Evolutionary conservation across 92 coral and sea anemone species (phyloP).

Genomic region (Phenganax subtilis): DNA sequence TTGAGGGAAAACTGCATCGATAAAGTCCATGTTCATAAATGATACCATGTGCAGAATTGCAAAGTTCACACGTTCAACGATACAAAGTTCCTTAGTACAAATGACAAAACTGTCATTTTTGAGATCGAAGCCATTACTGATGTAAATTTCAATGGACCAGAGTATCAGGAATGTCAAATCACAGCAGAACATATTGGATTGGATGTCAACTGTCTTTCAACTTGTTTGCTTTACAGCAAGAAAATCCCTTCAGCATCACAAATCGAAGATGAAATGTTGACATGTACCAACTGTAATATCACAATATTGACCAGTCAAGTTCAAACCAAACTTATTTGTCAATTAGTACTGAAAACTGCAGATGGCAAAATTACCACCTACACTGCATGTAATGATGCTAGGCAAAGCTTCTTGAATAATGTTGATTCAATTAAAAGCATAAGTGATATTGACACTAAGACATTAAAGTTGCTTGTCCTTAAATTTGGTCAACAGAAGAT

Average conservation of each 20-base stretch:
- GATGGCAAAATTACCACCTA: too few species aligned
- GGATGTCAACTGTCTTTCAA: slow-evolving; percentile 40
- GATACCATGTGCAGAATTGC: too few species aligned
- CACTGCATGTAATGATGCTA: slow-evolving; percentile 37
- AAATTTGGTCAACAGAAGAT: background rate
- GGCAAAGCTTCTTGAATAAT: slow-evolving; percentile 33
- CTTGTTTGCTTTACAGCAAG: slow-evolving; percentile 41
- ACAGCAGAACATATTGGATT: slow-evolving; percentile 51
- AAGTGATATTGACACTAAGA: background rate
- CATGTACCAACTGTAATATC: background rate
- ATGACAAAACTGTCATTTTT: slow-evolving; percentile 49
- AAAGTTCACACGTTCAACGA: slow-evolving; percentile 52
- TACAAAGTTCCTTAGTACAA: slow-evolving; percentile 52
- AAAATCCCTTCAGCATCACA: background rate
- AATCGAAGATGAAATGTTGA: background rate
- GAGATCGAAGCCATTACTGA: slow-evolving; percentile 47
- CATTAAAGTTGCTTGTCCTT: background rate
- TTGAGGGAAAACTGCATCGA: background rate
- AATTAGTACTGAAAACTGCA: too few species aligned
- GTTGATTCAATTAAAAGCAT: background rate
- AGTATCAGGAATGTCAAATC: slow-evolving; percentile 35
- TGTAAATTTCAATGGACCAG: slow-evolving; percentile 37
- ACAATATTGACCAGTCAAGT: background rate
- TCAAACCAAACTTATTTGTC: too few species aligned
- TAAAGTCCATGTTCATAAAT: too few species aligned